Percentiles rank a stretch among this genome's conserved stretches.
Evolutionary conservation across 2,797 vertebrate species (phyloP).

Genomic region (Manis pentadactyla): DNA sequence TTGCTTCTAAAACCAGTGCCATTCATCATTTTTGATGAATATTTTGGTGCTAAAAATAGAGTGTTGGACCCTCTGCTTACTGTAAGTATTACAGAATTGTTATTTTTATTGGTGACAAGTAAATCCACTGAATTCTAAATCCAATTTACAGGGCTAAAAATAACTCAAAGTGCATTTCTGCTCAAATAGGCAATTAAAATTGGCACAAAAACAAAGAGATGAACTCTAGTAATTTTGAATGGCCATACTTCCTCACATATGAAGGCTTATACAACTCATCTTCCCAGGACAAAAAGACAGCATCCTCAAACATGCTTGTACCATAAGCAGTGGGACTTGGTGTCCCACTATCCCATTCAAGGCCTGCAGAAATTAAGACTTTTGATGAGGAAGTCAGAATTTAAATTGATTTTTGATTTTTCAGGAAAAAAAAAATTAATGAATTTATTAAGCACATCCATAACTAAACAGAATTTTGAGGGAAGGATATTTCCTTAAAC

Average conservation of each 20-base stretch:
- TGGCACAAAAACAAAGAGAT: conserved; percentile 58
- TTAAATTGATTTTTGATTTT: not conserved
- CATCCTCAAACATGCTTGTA: not conserved
- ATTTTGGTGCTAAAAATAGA: conserved; percentile 60
- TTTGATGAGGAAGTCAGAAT: conserved; percentile 4
- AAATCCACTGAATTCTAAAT: conserved; percentile 71
- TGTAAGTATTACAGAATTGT: conserved; percentile 41
- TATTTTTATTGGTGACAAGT: conserved; percentile 63
- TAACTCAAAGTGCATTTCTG: conserved; percentile 66
- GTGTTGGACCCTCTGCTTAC: conserved; percentile 3
- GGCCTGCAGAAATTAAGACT: not conserved
- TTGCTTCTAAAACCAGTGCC: conserved; percentile 43
- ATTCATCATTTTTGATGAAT: conserved; percentile 56
- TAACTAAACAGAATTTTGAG: not conserved
- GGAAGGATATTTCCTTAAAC: not conserved
- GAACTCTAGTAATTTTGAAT: conserved; percentile 39
- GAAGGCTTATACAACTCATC: not conserved
- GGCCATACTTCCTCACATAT: not conserved
- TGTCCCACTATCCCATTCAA: not conserved
- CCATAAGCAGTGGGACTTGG: not conserved
- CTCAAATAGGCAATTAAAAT: conserved; percentile 69
- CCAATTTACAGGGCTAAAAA: conserved; percentile 64
- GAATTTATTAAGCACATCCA: not conserved
- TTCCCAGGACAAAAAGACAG: not conserved
- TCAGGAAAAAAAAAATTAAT: not conserved